Conservation (phyloP, 1,140 invertebrate genomes). For the Antheraea mylitta region DNA sequence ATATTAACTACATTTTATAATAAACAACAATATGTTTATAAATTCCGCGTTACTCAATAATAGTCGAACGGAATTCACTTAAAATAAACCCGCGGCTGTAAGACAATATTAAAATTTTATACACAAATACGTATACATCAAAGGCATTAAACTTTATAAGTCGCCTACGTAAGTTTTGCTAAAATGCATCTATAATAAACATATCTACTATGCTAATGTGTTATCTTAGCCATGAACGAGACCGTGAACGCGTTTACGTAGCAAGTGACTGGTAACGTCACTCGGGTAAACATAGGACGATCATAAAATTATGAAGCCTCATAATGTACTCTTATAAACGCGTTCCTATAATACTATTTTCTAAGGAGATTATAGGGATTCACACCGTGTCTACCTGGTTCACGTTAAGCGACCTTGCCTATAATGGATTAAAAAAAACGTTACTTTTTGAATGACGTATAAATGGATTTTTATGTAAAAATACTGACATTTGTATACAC, state of each 20-base stretch:
- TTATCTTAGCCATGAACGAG: constrained; percentile 49
- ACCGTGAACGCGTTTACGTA: constrained; percentile 46
- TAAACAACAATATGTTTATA: no score
- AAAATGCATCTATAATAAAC: not conserved
- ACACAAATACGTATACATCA: not conserved
- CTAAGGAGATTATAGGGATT: constrained; percentile 29
- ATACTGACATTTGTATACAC: no score
- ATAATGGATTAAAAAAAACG: constrained; percentile 21
- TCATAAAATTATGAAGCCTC: constrained; percentile 40
- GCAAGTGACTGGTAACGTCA: constrained; percentile 19
- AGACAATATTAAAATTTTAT: not conserved
- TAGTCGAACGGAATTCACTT: no score
- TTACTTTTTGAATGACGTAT: no score
- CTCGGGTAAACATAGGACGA: constrained; percentile 21
- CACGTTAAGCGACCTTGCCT: constrained; percentile 16
- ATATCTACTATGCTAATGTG: constrained; percentile 1
- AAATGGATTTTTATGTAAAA: no score
- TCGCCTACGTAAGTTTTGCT: not conserved
- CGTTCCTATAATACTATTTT: constrained; percentile 29
- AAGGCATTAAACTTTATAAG: no score
- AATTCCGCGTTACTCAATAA: no score
- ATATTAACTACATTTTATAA: no score
- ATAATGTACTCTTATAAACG: constrained; percentile 22
- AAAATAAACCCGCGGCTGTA: not conserved
- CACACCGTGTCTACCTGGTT: constrained; percentile 22